Base-by-base conservation (phyloP, 2,113 vertebrate genomes). In the Myotis davidii region DNA sequence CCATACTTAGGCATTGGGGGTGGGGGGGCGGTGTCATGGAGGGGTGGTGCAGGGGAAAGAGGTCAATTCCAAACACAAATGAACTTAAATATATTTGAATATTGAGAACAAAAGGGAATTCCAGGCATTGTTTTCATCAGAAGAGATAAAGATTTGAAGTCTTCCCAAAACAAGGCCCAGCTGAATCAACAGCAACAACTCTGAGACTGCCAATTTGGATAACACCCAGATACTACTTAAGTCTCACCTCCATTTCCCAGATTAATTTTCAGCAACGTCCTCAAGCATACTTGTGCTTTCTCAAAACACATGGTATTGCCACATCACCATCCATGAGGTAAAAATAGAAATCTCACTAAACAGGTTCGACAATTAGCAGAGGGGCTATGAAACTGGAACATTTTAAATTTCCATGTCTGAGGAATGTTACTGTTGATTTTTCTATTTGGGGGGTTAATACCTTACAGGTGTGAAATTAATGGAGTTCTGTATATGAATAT, bases 271-370 rank as follows among this genome's bases (percentile, higher is more conserved):
- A 64, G 90, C 50, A 25, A 74, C 81, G 88, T 18, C 42, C 61
- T 85, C 14, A 37, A 70, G 67, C n/a, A 73, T 14, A 50, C 81
- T 52, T 52, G 64, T 32, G 78, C 20, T 74, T 54, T 76, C 37
- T n/a, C 88, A 50, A 61, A 59, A 61, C 64, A 65, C 11, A 45
- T n/a, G 29, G 8, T 29, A 17, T 32, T 93, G 90, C 59, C 65
- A 78, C 77, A 56, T 42, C 39, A 14, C 37, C 20, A 32, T n/a
- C 78, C 23, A 34, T 1, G 45, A 61, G 85, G n/a, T 1, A 95
- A 67, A 97, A 95, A 72, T 0, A 82, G 54, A 94, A 96, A 93
- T 52, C 64, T 93, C 56, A 45, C n/a, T 67, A 29, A 96, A 50
- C 96, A 48, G 85, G 69, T 82, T 96, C 34, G 45, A 17, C 32